These are phyloP conservation scores for Bombus balteatus DNA, from an alignment of 1,140 invertebrate species.

Conservation along the genomic window DNA sequence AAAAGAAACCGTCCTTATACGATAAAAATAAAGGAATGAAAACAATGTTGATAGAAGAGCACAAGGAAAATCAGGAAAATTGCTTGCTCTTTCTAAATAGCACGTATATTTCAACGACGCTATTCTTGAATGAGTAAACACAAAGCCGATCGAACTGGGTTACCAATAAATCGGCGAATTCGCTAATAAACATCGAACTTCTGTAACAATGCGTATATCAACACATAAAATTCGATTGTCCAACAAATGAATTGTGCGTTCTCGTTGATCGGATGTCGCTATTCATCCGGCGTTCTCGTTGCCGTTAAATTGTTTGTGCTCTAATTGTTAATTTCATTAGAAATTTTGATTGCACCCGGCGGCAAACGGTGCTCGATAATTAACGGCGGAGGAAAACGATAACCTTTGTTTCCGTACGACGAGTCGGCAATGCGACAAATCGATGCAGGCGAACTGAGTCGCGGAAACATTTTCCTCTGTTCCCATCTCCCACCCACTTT, in stretches of 20 bases:
- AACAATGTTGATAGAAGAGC: background rate
- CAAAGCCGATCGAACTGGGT: background rate
- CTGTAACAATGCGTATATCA: constrained; percentile 1
- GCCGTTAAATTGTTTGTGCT: constrained; percentile 5
- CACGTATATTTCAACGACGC: too few relatives aligned
- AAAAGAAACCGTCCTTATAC: background rate
- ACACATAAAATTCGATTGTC: background rate
- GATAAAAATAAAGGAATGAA: too few relatives aligned
- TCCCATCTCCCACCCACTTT: background rate
- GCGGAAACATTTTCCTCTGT: constrained; percentile 13
- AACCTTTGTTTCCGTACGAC: constrained; percentile 1
- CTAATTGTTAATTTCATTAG: constrained; percentile 14
- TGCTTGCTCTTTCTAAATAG: too few relatives aligned
- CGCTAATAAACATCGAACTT: background rate
- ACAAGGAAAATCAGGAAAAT: too few relatives aligned
- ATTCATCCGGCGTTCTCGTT: background rate
- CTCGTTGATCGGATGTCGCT: background rate
- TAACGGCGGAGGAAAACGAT: constrained; percentile 14
- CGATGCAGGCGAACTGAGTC: constrained; percentile 16
- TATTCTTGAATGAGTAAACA: background rate
- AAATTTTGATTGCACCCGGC: background rate
- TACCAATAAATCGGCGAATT: background rate
- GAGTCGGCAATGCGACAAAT: background rate
- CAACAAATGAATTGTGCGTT: background rate
- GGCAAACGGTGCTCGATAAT: background rate